A percentile compares a stretch with the other conserved stretches of the same genome.
phyloP scores from a whole-genome alignment of 1,140 invertebrate species.

The Pygmarrhopalites habei region DNA sequence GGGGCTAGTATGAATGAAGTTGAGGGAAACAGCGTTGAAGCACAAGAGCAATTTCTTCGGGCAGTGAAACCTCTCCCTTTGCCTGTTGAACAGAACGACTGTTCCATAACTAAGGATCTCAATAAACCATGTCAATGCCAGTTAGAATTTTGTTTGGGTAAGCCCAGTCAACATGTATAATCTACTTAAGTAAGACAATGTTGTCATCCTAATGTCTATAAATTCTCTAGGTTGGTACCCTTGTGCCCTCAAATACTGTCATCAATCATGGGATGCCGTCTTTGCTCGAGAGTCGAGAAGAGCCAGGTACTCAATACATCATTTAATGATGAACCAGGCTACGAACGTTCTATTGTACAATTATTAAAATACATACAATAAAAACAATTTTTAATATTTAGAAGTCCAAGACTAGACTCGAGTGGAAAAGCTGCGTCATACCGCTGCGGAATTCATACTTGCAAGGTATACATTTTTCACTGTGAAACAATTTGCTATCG shows the following conservation, averaged over 20 bases:
- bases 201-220: background rate
- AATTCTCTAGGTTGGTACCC: slow-evolving; percentile 63
- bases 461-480: no score
- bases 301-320: no score
- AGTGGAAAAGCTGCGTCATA: slow-evolving; percentile 59
- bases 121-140: slow-evolving; percentile 63
- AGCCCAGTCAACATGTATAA: slow-evolving; percentile 36
- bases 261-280: no score
- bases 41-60: slow-evolving; percentile 25
- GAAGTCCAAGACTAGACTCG: slow-evolving; percentile 57
- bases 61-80: slow-evolving; percentile 41
- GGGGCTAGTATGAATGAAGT: slow-evolving; percentile 1
- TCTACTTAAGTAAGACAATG: background rate
- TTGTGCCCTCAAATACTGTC: slow-evolving; percentile 88
- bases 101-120: slow-evolving; percentile 42
- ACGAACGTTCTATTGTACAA: no score
- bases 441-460: slow-evolving; percentile 91
- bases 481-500: no score
- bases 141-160: slow-evolving; percentile 69
- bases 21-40: slow-evolving; percentile 19
- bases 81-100: slow-evolving; percentile 40
- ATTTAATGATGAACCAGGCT: no score
- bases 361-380: no score
- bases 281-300: no score
- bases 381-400: no score